Evolutionary conservation across 2,888 invertebrate genomes (phyloP).

Genomic region (Chymomyza fuscimana): DNA sequence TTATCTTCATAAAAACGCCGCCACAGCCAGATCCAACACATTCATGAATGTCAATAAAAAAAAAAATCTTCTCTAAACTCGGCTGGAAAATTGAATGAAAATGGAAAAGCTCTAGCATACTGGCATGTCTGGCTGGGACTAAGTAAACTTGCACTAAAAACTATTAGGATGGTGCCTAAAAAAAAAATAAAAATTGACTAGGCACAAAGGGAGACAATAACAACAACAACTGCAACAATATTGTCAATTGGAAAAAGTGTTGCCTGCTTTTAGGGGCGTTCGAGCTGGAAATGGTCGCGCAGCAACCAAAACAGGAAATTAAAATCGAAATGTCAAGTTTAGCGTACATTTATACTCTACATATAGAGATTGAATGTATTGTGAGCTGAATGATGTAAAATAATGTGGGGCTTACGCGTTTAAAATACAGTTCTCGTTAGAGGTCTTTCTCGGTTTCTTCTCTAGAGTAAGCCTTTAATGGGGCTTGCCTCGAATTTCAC

Average conservation of each 20-base stretch:
- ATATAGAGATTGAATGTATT: not conserved
- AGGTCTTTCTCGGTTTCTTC: too few relatives aligned
- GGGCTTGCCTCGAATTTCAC: too few relatives aligned
- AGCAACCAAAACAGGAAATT: conserved; percentile 63
- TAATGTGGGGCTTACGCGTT: too few relatives aligned
- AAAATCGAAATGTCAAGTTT: conserved; percentile 56
- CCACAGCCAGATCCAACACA: conserved; percentile 40
- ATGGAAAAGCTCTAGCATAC: conserved; percentile 25
- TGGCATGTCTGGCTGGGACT: conserved; percentile 32
- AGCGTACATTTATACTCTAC: not conserved
- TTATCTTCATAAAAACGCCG: conserved; percentile 67
- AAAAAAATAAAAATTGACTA: conserved; percentile 47
- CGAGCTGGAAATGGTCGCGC: not conserved
- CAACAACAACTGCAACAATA: not conserved
- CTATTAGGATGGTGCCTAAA: conserved; percentile 50
- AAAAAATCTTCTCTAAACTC: not conserved
- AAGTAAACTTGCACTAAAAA: conserved; percentile 63
- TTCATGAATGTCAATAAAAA: not conserved
- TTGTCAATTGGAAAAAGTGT: not conserved
- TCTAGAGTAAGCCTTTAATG: too few relatives aligned
- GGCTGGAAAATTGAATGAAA: conserved; percentile 53
- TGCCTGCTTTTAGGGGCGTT: not conserved
- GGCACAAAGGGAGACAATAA: conserved; percentile 33
- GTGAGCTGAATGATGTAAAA: too few relatives aligned
- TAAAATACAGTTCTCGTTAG: too few relatives aligned